Percentiles rank a stretch among this genome's conserved stretches.
phyloP scores from a whole-genome alignment of 2,113 vertebrate genomes.

The Saiga tatarica region DNA sequence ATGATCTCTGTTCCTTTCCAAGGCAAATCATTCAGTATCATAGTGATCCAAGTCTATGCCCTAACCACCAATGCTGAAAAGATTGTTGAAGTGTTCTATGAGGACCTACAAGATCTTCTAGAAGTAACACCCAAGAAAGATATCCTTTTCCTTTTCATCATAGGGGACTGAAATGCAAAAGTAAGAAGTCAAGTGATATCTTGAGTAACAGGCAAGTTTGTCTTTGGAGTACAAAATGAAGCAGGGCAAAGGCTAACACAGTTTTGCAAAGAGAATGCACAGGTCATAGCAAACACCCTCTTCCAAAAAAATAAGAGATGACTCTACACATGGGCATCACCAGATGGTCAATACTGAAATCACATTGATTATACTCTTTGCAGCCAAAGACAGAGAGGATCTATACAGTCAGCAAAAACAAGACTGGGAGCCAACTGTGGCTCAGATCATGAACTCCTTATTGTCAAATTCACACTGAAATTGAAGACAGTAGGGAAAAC shows the following conservation, averaged over 20 bases:
- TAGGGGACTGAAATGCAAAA: background rate
- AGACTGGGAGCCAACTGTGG: background rate
- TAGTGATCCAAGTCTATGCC: background rate
- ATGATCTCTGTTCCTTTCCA: background rate
- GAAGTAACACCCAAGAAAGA: background rate
- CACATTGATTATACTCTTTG: background rate
- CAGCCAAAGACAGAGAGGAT: background rate
- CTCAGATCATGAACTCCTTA: background rate
- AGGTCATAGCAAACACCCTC: background rate
- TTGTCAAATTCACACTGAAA: background rate
- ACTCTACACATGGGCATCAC: background rate
- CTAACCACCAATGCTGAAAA: background rate
- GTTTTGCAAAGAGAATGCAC: background rate
- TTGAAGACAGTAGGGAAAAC: background rate
- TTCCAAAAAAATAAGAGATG: background rate
- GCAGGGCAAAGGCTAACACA: background rate
- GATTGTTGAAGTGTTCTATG: background rate
- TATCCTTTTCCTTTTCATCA: accelerated
- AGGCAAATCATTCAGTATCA: background rate
- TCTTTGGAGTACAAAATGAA: background rate
- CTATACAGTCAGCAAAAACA: background rate
- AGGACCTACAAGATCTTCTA: background rate
- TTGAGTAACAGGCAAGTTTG: background rate
- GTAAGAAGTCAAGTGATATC: background rate
- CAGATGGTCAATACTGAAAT: background rate